A percentile compares a stretch with the other conserved stretches of the same genome.
phyloP scores from a whole-genome alignment of 2,113 vertebrate genomes.

The Sphaerodactylus townsendi region DNA sequence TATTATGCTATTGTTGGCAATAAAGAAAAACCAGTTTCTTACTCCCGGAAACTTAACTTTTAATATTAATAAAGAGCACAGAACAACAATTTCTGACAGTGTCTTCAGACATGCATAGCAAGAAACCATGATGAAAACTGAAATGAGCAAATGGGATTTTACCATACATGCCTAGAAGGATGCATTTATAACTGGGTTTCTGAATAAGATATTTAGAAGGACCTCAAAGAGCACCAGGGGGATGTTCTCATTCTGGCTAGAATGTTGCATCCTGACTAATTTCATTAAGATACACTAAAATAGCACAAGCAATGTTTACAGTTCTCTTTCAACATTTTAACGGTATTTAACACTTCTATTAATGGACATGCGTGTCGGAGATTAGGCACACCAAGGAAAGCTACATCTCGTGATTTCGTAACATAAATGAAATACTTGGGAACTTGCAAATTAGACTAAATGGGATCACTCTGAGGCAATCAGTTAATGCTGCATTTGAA shows the following conservation, averaged over 20 bases:
- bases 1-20: neutral
- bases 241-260: conserved; percentile 23
- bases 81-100: neutral
- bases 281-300: conserved; percentile 51
- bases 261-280: conserved; percentile 43
- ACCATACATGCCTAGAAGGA: neutral
- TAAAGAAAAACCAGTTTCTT: neutral
- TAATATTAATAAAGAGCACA: neutral
- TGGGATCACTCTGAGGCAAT: conserved; percentile 28
- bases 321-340: conserved; percentile 38
- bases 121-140: neutral
- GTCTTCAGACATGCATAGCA: neutral
- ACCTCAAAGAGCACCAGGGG: conserved; percentile 35
- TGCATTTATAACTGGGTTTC: neutral
- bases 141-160: neutral
- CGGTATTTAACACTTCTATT: conserved; percentile 46
- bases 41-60: neutral
- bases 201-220: neutral
- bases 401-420: neutral
- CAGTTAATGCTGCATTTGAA: conserved; percentile 12
- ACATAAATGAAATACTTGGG: conserved; percentile 9
- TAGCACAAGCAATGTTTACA: conserved; percentile 29
- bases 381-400: conserved; percentile 9
- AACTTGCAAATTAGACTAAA: conserved; percentile 7
- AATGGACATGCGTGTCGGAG: conserved; percentile 40